Evolutionary conservation across 2,797 vertebrate species (phyloP), one percentile per base, ranked within the genome.

Genomic region (Gambelia wislizenii): DNA sequence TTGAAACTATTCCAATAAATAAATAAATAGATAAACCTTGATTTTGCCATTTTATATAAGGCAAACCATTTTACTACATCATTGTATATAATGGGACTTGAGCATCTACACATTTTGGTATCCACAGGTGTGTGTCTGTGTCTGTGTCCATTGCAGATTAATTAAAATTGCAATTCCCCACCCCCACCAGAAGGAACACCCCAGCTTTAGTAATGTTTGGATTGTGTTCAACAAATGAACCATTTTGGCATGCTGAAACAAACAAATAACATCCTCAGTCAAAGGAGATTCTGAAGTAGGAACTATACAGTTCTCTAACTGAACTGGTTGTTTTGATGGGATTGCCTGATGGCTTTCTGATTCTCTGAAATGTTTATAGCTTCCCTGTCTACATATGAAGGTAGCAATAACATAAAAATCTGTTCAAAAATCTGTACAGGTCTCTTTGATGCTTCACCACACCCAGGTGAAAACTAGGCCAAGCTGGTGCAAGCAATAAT

Each of bases 391-490:
- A 83, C 7, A 67, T 42, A 22, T 39, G 76, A 30, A 84, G 10
- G 49, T 27, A 36, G 54, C 2, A 76, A 67, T 83, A 30, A 27
- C 61, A 77, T 75, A 54, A 59, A 27, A 54, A 81, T 44, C 27
- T 33, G 18, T 69, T 52, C n/a, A 30, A 74, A 83, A 54, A n/a
- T n/a, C n/a, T n/a, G n/a, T 52, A 30, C 20, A 67, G 75, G 74
- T 12, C n/a, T 69, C 6, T n/a, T 22, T 78, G 2, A 84, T 8
- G 42, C 61, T 44, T 2, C 54, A 84, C 81, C 61, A 80, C 72
- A 39, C 61, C 85, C 76, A 54, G 36, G 47, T n/a, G 69, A 44
- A 70, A 87, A 69, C 25, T 80, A 80, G 85, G 85, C 36, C 61
- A 83, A 18, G 36, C 10, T 56, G 54, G 61, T 27, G 72, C 36